Conservation (phyloP, 2,113 vertebrate genomes). For the Agapornis roseicollis region DNA sequence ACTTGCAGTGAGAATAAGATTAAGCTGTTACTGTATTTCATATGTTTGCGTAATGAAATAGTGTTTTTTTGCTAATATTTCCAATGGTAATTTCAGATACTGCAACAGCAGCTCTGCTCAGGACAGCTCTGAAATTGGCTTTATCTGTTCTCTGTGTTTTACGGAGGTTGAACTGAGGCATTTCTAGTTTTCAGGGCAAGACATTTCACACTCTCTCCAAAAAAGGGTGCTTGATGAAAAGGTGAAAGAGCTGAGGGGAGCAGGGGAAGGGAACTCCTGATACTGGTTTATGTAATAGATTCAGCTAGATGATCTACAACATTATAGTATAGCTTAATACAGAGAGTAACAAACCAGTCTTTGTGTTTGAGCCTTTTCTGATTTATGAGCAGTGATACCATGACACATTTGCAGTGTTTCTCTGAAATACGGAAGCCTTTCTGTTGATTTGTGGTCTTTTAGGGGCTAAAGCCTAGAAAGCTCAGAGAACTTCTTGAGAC, state of each 20-base stretch:
- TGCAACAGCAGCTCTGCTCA: background rate
- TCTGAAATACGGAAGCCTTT: background rate
- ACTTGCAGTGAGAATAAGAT: constrained; percentile 43
- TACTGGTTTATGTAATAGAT: background rate
- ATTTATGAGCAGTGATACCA: background rate
- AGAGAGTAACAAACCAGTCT: background rate
- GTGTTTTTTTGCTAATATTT: constrained; percentile 10
- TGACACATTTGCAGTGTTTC: background rate
- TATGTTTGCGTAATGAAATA: constrained; percentile 19
- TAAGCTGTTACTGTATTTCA: constrained; percentile 36
- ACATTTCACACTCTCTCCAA: background rate
- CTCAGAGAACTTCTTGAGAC: background rate
- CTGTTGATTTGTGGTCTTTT: background rate
- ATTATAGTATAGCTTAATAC: background rate
- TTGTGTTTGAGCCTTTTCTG: background rate
- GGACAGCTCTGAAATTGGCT: background rate
- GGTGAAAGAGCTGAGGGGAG: background rate
- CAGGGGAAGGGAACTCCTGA: background rate
- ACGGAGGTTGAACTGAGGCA: background rate
- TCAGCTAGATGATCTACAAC: background rate
- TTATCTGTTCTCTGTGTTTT: background rate
- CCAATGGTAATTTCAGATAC: background rate
- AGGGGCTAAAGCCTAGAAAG: background rate
- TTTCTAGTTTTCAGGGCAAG: background rate
- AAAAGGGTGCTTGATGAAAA: background rate